A percentile compares a stretch with the other conserved stretches of the same genome.
phyloP scores from a whole-genome alignment of 2,797 vertebrate genomes.

The Margarornis squamiger region DNA sequence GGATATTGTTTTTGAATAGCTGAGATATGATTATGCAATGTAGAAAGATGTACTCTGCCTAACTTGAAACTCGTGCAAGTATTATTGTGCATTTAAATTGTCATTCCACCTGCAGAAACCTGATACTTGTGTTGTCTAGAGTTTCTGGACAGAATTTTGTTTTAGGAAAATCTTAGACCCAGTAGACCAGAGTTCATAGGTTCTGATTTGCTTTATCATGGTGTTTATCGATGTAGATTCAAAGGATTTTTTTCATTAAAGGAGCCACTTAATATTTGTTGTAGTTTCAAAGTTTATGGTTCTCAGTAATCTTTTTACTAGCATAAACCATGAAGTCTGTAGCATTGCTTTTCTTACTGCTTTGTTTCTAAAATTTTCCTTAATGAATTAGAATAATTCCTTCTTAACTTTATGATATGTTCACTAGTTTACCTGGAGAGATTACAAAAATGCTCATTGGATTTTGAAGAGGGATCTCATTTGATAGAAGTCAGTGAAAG shows the following conservation, averaged over 20 bases:
- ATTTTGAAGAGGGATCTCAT: background rate
- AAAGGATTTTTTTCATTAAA: background rate
- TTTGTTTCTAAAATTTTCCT: background rate
- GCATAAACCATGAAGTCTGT: background rate
- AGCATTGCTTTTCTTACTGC: background rate
- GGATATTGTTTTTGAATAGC: background rate
- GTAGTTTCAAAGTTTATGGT: background rate
- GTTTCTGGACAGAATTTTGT: background rate
- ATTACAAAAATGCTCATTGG: background rate
- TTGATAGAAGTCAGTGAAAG: background rate
- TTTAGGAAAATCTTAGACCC: background rate
- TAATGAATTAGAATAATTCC: background rate
- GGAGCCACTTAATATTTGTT: background rate
- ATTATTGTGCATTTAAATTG: background rate
- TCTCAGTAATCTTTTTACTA: background rate
- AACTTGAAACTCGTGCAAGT: background rate
- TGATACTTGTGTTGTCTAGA: background rate
- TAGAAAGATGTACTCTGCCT: background rate
- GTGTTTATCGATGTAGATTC: background rate
- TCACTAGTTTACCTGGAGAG: background rate
- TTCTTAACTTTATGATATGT: background rate
- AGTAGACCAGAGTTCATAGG: background rate
- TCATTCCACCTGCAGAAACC: background rate
- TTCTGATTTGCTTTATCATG: background rate
- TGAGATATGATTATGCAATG: background rate